Evolutionary conservation across 2,888 invertebrate species (phyloP).

Genomic region (Ctenicera cuprea): DNA sequence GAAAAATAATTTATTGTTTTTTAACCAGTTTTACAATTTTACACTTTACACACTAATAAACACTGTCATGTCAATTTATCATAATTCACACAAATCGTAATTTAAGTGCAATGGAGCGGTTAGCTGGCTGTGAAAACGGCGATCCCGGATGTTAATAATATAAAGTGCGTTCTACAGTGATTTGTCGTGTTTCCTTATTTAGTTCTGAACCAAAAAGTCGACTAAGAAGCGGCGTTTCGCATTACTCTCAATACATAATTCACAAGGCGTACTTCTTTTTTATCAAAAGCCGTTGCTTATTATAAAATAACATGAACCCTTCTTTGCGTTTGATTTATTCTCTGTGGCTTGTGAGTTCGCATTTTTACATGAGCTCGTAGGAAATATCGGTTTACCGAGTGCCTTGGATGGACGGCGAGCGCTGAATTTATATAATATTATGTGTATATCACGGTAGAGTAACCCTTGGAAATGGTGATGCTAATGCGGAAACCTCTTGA

Average conservation of each 20-base stretch:
- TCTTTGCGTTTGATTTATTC: conserved; percentile 23
- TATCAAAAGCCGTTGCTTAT: conserved; percentile 18
- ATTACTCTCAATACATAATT: conserved; percentile 41
- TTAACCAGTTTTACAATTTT: too few species aligned
- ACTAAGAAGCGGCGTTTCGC: conserved; percentile 10
- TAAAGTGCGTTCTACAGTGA: neutral
- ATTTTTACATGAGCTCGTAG: conserved; percentile 6
- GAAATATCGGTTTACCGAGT: conserved; percentile 24
- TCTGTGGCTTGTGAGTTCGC: conserved; percentile 5
- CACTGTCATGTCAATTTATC: conserved; percentile 2
- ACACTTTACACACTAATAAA: neutral
- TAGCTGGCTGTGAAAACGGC: neutral
- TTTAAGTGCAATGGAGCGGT: conserved; percentile 3
- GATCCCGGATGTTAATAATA: neutral
- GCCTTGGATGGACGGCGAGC: neutral
- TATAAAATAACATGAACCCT: conserved; percentile 11
- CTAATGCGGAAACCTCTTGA: conserved; percentile 14
- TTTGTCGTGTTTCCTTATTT: conserved; percentile 29
- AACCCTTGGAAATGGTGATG: conserved; percentile 5
- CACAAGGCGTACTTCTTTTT: conserved; percentile 14
- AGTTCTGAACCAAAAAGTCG: neutral
- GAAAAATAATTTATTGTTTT: too few species aligned
- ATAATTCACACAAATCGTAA: conserved; percentile 6
- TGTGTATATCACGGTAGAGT: conserved; percentile 17
- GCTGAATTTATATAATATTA: conserved; percentile 16